Base-by-base conservation (phyloP, 2,797 vertebrate species). In the Rhincodon typus region DNA sequence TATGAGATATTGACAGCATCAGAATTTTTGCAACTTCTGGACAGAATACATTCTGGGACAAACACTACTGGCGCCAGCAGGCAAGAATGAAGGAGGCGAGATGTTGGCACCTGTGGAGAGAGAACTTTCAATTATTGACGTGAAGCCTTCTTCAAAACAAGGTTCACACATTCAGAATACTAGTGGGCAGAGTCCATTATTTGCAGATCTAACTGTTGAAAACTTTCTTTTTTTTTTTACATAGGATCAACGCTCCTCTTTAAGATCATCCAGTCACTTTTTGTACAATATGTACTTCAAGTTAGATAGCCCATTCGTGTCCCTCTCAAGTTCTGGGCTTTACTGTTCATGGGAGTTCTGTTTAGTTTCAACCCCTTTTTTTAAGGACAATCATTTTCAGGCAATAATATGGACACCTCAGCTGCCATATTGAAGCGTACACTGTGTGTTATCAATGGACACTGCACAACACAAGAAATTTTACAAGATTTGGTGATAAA, bases 1-100 rank as follows among this genome's bases (percentile, higher is more conserved):
- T 93, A 93, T 69, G 66, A 69, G 38, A n/a, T 42, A 93, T 69
- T 93, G 90, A 69, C 90, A 93, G 90, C n/a, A 93, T 93, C 90
- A 69, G 90, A 93, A 93, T 93, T 93, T 93, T 93, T 93, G 90
- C 90, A 93, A 93, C 66, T 66, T 93, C 90, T 93, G 90, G 90
- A 93, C 62, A 93, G 25, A 93, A 69, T 93, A 93, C 90, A 93
- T 69, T 93, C 90, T 93, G 90, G 90, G 90, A 69, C 62, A 69
- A 93, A 38, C n/a, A 4, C 90, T 69, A 13, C 19, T 38, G 21
- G 62, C 10, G 66, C 25, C 66, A 42, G 62, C 90, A 93, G 90
- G 90, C 90, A 93, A 93, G 90, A 93, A 69, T 67, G 90, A 93
- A 93, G 90, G 62, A 42, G 23, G 62, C 17, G 7, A 67, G 62